Conservation (phyloP, 2,113 vertebrate species). For the Nematolebias whitei region DNA sequence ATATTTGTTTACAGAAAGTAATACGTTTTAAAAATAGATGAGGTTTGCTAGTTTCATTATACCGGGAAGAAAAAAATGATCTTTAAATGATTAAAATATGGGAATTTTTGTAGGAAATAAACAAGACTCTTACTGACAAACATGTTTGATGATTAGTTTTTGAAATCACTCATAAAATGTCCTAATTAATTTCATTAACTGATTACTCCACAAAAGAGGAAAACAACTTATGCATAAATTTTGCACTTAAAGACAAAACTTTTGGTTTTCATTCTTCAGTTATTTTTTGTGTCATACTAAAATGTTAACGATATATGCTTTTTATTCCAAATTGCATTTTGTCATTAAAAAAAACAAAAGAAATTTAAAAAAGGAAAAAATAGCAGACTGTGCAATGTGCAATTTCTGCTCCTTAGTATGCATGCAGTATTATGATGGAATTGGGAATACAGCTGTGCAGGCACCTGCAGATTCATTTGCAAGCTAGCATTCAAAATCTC, state of each 20-base stretch:
- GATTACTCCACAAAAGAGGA: slow-evolving; percentile 1
- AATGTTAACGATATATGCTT: not conserved
- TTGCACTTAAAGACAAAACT: not conserved
- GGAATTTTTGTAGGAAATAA: too few relatives aligned
- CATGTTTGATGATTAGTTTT: not conserved
- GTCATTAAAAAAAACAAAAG: slow-evolving; percentile 24
- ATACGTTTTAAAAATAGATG: not conserved
- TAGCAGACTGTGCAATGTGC: slow-evolving; percentile 43
- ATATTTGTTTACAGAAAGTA: slow-evolving; percentile 6
- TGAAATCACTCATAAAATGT: slow-evolving; percentile 8
- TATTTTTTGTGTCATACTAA: not conserved
- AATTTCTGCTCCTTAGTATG: slow-evolving; percentile 73
- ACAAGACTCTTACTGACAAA: not conserved
- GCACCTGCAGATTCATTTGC: slow-evolving; percentile 85
- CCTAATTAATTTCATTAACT: not conserved
- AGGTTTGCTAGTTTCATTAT: slow-evolving; percentile 1
- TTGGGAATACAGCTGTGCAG: slow-evolving; percentile 83
- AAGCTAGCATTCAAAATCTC: slow-evolving; percentile 86
- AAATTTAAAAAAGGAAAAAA: slow-evolving; percentile 16
- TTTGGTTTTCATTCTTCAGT: not conserved
- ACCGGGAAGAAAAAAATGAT: not conserved
- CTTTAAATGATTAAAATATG: slow-evolving; percentile 9
- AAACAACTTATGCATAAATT: not conserved
- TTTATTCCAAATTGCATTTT: slow-evolving; percentile 10
- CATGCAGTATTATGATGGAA: slow-evolving; percentile 81